phyloP scores from a whole-genome alignment of 2,797 vertebrate species.

The Babyrousa celebensis region DNA sequence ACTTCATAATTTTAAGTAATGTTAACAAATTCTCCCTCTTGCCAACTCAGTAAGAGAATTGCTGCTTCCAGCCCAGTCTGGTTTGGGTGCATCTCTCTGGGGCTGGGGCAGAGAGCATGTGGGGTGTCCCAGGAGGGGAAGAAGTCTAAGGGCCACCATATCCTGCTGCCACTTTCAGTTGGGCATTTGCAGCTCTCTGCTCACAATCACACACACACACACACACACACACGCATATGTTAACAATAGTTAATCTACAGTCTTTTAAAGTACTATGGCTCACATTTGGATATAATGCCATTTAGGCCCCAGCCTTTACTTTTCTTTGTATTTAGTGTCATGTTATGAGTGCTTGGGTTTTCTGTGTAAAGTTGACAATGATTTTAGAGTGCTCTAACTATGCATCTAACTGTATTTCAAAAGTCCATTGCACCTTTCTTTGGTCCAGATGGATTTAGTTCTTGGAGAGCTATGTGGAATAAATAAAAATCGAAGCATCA shows the following conservation, averaged over 20 bases:
- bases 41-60: not conserved
- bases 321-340: not conserved
- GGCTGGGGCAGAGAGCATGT: not conserved
- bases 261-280: not conserved
- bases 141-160: not conserved
- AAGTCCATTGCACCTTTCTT: not conserved
- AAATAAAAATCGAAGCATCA: conserved; percentile 83
- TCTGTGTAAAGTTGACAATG: not conserved
- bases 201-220: not conserved
- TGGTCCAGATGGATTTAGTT: conserved; percentile 82
- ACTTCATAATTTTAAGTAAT: conserved; percentile 1
- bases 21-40: not conserved
- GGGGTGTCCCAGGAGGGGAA: not conserved
- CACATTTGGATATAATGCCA: not conserved
- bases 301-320: not conserved
- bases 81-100: not conserved
- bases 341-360: not conserved
- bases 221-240: no score
- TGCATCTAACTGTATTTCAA: conserved; percentile 10
- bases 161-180: not conserved
- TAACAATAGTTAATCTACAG: not conserved
- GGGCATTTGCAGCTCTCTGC: not conserved
- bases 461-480: conserved; percentile 87
- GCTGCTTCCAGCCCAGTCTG: not conserved
- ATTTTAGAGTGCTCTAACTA: not conserved